Percentiles rank a stretch among this genome's conserved stretches.
phyloP scores from a whole-genome alignment of 64 coral and sea anemone species.

The Astreopora myriophthalma region DNA sequence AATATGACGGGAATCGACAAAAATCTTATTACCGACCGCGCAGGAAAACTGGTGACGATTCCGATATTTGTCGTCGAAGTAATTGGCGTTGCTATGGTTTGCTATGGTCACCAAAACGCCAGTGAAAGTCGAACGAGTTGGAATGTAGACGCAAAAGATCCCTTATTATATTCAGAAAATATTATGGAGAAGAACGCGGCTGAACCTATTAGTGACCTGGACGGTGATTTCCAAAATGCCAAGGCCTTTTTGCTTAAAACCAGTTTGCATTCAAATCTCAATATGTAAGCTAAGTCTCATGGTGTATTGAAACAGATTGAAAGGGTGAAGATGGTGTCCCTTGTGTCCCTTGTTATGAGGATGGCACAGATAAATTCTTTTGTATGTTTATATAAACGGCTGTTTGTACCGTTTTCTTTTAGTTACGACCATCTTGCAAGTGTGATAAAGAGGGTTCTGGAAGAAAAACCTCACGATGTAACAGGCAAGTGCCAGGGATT shows the following conservation, averaged over 20 bases:
- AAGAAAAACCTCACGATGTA: constrained; percentile 73
- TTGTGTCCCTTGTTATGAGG: no score
- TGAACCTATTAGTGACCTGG: constrained; percentile 70
- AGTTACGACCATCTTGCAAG: constrained; percentile 96
- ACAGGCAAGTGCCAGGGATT: constrained; percentile 55
- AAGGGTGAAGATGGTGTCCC: no score
- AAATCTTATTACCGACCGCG: not conserved
- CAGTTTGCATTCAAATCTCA: constrained; percentile 86
- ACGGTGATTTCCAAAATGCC: constrained; percentile 90
- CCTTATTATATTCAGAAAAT: not conserved
- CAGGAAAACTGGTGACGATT: no score
- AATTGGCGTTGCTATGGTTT: not conserved
- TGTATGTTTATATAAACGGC: not conserved
- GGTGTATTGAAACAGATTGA: no score
- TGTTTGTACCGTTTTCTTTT: constrained; percentile 7
- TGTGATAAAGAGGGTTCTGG: constrained; percentile 77
- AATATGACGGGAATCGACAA: not conserved
- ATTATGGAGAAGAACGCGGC: constrained; percentile 65
- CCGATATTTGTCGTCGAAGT: not conserved
- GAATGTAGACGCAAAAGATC: not conserved
- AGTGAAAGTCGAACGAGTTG: constrained; percentile 11
- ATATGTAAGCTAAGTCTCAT: constrained; percentile 74
- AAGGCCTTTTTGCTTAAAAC: constrained; percentile 96
- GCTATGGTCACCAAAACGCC: constrained; percentile 28
- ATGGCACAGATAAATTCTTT: not conserved